Evolutionary conservation across 2,888 invertebrate genomes (phyloP).

Genomic region (Lymantria monacha): DNA sequence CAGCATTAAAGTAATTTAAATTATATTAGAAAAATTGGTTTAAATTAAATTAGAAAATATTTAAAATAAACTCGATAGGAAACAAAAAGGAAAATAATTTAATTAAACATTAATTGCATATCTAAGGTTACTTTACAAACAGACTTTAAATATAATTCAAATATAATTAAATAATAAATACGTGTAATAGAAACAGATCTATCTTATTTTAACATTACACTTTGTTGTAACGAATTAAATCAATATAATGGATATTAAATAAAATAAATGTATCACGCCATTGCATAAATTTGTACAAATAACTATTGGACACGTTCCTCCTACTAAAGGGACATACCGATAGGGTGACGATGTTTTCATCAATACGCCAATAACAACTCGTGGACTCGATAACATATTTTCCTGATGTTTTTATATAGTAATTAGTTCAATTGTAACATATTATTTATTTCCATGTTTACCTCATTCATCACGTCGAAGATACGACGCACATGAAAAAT

Average conservation of each 20-base stretch:
- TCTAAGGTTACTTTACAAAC: too few relatives aligned
- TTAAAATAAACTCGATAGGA: too few relatives aligned
- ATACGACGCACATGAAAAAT: slow-evolving; percentile 39
- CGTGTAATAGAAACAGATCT: not conserved
- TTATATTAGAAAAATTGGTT: too few relatives aligned
- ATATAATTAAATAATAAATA: too few relatives aligned
- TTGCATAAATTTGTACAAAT: slow-evolving; percentile 42
- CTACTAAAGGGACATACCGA: slow-evolving; percentile 37
- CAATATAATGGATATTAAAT: slow-evolving; percentile 24
- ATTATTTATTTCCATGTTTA: slow-evolving; percentile 36
- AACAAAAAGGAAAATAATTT: too few relatives aligned
- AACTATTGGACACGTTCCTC: slow-evolving; percentile 43
- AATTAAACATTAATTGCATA: too few relatives aligned
- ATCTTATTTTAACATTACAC: slow-evolving; percentile 15
- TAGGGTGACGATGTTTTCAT: slow-evolving; percentile 43
- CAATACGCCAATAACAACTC: slow-evolving; percentile 56
- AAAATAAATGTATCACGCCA: slow-evolving; percentile 41
- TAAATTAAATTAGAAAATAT: too few relatives aligned
- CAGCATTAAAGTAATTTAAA: too few relatives aligned
- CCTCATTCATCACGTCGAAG: slow-evolving; percentile 14
- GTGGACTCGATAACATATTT: slow-evolving; percentile 60
- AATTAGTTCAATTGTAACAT: slow-evolving; percentile 52
- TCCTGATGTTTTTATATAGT: slow-evolving; percentile 40
- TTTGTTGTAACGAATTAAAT: slow-evolving; percentile 16
- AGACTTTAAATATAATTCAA: too few relatives aligned